Base-by-base conservation (phyloP, 2,888 invertebrate genomes). In the Amiota mariae region DNA sequence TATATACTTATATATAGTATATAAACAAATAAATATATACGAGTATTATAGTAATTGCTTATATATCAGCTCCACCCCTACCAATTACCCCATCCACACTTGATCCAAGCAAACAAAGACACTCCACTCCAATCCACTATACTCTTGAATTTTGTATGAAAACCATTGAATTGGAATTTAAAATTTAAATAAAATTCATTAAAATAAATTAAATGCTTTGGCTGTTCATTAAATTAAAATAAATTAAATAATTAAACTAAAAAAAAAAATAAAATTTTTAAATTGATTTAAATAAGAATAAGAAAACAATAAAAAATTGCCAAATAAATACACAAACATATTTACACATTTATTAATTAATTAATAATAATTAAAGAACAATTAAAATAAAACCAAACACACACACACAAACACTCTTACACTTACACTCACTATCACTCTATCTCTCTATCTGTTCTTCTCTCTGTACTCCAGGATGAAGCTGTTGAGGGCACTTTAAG, bases 401-500 rank as follows among this genome's bases (percentile, higher is more conserved):
- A 68, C 18, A 66, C 10, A 54, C 51, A 48, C 15, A 51, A 20
- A 13, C 71, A 49, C 36, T 9, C 24, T 18, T 59, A 54, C 67
- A 59, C 66, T 48, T 49, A 59, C 70, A 73, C 68, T 46, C 48
- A 68, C 61, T 59, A 59, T 61, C 71, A 47, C 15, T 15, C 61
- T 54, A 12, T 59, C 15, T 80, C 77, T 82, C 56, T 81, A 73
- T 80, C 77, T 85, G 82, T 87, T 84, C 85, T 83, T 82, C 82
- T 87, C 86, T 84, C 79, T 86, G 85, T 84, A 86, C 83, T 84
- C 84, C 92, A 95, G 97, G 97, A 97, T 91, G 97, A 97, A 94
- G 96, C 96, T 88, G 94, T 97, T 91, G 97, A 97, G 91, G 95
- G 95, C 89, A 96, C 97, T 90, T 95, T 97, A 90, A 95, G 95